Conservation (phyloP, 2,888 invertebrate species). For the Lepidochitona cinerea region DNA sequence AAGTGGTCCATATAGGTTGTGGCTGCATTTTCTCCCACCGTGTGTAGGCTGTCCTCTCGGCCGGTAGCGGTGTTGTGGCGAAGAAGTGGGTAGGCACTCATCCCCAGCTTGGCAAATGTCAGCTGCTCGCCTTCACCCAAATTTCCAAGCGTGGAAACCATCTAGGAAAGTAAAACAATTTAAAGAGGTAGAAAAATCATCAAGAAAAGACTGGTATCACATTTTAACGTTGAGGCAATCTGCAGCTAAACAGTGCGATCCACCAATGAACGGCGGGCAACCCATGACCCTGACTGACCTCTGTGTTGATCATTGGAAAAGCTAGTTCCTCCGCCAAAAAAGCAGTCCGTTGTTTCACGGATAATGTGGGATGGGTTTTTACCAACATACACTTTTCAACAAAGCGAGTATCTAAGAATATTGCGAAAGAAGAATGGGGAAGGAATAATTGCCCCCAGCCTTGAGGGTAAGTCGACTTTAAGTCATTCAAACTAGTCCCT, state of each 20-base stretch:
- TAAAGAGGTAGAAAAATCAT: slow-evolving; percentile 5
- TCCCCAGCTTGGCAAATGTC: slow-evolving; percentile 26
- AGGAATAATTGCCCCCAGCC: too few relatives aligned
- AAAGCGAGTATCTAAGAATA: too few relatives aligned
- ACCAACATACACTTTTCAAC: background rate
- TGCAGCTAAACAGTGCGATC: background rate
- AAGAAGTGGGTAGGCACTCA: slow-evolving; percentile 62
- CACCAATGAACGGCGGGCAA: background rate
- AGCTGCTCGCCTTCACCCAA: background rate
- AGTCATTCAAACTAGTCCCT: too few relatives aligned
- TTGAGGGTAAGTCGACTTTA: too few relatives aligned
- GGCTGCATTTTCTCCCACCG: slow-evolving; percentile 41
- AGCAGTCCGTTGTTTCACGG: slow-evolving; percentile 7
- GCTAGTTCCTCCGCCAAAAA: slow-evolving; percentile 1
- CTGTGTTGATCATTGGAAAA: background rate
- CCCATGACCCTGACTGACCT: slow-evolving; percentile 1
- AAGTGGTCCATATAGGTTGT: slow-evolving; percentile 63
- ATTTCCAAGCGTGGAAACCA: slow-evolving; percentile 6
- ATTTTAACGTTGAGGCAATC: background rate
- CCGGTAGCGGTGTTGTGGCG: slow-evolving; percentile 47
- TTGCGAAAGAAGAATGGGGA: too few relatives aligned
- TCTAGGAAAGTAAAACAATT: slow-evolving; percentile 9
- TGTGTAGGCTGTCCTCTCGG: slow-evolving; percentile 47
- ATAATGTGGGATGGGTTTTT: too few relatives aligned
- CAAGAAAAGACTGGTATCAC: background rate